Evolutionary conservation across 2,888 invertebrate species (phyloP).

Genomic region (Erebia palarica): DNA sequence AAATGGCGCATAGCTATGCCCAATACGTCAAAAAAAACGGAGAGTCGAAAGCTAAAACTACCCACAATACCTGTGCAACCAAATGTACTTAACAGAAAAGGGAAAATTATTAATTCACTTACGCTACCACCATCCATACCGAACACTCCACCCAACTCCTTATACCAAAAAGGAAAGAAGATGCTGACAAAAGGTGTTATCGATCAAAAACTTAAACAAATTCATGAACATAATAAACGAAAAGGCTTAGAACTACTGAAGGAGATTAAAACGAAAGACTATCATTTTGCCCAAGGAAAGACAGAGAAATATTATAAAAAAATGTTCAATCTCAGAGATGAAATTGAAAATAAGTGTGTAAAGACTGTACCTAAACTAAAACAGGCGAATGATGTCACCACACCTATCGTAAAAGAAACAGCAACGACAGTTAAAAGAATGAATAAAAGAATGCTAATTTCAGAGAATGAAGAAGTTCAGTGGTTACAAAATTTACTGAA

Average conservation of each 20-base stretch:
- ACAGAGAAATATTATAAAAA: conserved; percentile 55
- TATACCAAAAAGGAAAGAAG: conserved; percentile 51
- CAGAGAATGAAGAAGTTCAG: conserved; percentile 74
- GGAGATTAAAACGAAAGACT: conserved; percentile 57
- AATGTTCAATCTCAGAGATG: conserved; percentile 52
- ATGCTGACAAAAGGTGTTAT: conserved; percentile 67
- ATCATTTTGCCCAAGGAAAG: conserved; percentile 59
- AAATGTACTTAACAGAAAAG: conserved; percentile 62
- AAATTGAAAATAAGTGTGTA: conserved; percentile 49
- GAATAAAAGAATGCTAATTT: conserved; percentile 72
- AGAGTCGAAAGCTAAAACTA: conserved; percentile 58
- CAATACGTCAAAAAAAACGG: conserved; percentile 61
- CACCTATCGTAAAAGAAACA: conserved; percentile 70
- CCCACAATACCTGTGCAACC: conserved; percentile 63
- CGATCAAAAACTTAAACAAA: conserved; percentile 61
- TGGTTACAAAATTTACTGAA: conserved; percentile 76
- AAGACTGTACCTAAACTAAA: conserved; percentile 49
- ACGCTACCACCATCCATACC: conserved; percentile 26
- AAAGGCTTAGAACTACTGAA: conserved; percentile 59
- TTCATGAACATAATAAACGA: conserved; percentile 65
- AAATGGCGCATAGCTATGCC: conserved; percentile 66
- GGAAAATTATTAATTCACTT: conserved; percentile 42
- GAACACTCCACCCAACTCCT: conserved; percentile 58
- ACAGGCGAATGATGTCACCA: conserved; percentile 37
- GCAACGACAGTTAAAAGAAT: conserved; percentile 77